Evolutionary conservation across 2,888 invertebrate species (phyloP).

Genomic region (Aricia artaxerxes): DNA sequence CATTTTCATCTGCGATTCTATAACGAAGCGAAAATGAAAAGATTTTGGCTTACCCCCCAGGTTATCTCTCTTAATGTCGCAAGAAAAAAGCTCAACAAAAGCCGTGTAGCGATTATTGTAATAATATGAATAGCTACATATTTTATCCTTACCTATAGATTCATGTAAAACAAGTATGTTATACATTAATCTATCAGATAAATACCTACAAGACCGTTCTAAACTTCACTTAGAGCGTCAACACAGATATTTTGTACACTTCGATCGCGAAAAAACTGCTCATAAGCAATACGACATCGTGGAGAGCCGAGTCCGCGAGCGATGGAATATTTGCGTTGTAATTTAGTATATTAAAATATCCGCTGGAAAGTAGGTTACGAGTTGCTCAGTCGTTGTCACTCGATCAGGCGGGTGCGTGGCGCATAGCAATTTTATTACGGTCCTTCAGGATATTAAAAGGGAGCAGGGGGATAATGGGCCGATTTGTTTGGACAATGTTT

Average conservation of each 20-base stretch:
- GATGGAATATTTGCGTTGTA: slow-evolving; percentile 25
- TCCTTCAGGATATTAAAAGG: slow-evolving; percentile 62
- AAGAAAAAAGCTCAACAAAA: no score
- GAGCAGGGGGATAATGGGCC: slow-evolving; percentile 62
- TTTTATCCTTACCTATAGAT: no score
- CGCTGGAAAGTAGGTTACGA: slow-evolving; percentile 38
- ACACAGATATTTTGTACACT: neutral
- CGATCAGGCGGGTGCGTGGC: slow-evolving; percentile 55
- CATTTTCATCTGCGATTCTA: no score
- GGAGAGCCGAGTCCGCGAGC: neutral
- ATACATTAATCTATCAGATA: no score
- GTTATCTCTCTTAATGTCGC: no score
- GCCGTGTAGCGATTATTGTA: no score
- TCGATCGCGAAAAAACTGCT: neutral
- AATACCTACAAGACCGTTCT: neutral
- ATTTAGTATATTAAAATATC: slow-evolving; percentile 32
- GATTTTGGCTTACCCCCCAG: no score
- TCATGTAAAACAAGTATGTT: no score
- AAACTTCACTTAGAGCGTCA: neutral
- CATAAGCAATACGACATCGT: neutral
- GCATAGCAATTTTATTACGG: slow-evolving; percentile 64
- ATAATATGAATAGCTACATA: no score
- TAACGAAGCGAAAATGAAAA: no score
- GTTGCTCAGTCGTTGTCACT: slow-evolving; percentile 49
- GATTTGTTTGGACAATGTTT: slow-evolving; percentile 65